Percentiles rank a stretch among this genome's conserved stretches.
These are phyloP conservation scores for Platycnemis pennipes DNA, from an alignment of 2,888 invertebrate species.

Conservation along the genomic window DNA sequence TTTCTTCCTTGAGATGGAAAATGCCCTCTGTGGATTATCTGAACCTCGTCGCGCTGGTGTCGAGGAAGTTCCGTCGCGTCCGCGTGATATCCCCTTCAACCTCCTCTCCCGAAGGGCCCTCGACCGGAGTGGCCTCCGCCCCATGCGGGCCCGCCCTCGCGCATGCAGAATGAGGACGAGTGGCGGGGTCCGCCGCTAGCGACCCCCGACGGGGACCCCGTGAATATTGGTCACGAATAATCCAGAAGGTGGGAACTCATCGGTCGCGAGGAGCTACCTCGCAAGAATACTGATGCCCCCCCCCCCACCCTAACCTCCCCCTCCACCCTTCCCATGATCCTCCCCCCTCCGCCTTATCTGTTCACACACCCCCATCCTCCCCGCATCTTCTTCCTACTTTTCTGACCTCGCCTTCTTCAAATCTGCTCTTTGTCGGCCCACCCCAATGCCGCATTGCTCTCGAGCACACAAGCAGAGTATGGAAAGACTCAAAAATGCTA, in stretches of 20 bases:
- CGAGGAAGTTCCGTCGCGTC: not conserved
- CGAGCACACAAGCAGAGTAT: too few relatives aligned
- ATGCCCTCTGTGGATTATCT: too few relatives aligned
- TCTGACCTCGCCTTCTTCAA: too few relatives aligned
- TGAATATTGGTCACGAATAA: constrained; percentile 49
- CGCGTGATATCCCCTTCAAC: not conserved
- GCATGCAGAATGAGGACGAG: not conserved
- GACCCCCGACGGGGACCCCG: not conserved
- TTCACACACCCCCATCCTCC: not conserved
- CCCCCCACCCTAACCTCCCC: too few relatives aligned
- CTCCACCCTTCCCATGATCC: not conserved
- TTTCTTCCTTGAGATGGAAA: too few relatives aligned
- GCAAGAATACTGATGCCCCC: not conserved
- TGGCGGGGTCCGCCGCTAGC: not conserved
- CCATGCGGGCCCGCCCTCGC: not conserved
- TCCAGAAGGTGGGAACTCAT: not conserved
- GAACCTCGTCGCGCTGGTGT: too few relatives aligned
- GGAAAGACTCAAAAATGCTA: too few relatives aligned
- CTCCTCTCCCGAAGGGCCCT: not conserved
- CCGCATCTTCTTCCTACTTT: too few relatives aligned
- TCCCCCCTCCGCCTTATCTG: too few relatives aligned
- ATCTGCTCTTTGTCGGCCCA: too few relatives aligned
- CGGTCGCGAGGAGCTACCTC: not conserved
- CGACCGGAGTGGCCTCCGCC: not conserved
- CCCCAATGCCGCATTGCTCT: too few relatives aligned